phyloP scores from a whole-genome alignment of 1,140 invertebrate species.

The Drosophila burlai region DNA sequence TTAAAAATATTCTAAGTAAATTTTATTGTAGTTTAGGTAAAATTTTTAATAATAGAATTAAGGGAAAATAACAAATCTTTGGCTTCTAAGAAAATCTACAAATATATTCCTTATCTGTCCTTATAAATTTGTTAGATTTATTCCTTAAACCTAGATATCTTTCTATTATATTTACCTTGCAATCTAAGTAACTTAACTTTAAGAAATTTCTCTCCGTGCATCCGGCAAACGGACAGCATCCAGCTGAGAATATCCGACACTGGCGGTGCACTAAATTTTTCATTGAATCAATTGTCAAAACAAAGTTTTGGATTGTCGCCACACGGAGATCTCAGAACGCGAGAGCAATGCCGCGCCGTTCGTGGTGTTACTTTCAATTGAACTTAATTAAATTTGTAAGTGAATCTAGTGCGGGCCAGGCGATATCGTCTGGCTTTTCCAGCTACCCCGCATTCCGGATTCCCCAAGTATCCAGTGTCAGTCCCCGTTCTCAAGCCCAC shows the following conservation, averaged over 20 bases:
- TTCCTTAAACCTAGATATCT: not conserved
- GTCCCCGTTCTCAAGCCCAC: slow-evolving; percentile 2
- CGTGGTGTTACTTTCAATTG: slow-evolving; percentile 84
- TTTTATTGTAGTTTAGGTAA: fast-evolving
- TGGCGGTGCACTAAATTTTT: slow-evolving; percentile 74
- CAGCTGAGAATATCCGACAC: slow-evolving; percentile 28
- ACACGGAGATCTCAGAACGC: slow-evolving; percentile 45
- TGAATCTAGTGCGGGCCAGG: slow-evolving; percentile 81
- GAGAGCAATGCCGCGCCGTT: slow-evolving; percentile 32
- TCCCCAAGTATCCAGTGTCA: not conserved
- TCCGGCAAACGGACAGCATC: slow-evolving; percentile 11
- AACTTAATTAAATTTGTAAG: slow-evolving; percentile 85
- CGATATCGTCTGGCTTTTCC: slow-evolving; percentile 33
- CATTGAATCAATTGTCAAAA: slow-evolving; percentile 84
- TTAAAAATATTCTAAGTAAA: too few relatives aligned
- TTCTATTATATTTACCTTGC: not conserved
- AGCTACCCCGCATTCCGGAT: not conserved
- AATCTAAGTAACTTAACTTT: not conserved
- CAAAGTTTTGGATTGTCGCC: slow-evolving; percentile 79
- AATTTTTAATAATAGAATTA: too few relatives aligned
- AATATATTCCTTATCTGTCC: not conserved
- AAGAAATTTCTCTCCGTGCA: not conserved
- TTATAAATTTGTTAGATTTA: not conserved
- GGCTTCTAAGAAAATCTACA: fast-evolving
- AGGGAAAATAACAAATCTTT: not conserved